A percentile compares a stretch with the other conserved stretches of the same genome.
Evolutionary conservation across 2,888 invertebrate species (phyloP).

Genomic region (Metopia argyrocephala): DNA sequence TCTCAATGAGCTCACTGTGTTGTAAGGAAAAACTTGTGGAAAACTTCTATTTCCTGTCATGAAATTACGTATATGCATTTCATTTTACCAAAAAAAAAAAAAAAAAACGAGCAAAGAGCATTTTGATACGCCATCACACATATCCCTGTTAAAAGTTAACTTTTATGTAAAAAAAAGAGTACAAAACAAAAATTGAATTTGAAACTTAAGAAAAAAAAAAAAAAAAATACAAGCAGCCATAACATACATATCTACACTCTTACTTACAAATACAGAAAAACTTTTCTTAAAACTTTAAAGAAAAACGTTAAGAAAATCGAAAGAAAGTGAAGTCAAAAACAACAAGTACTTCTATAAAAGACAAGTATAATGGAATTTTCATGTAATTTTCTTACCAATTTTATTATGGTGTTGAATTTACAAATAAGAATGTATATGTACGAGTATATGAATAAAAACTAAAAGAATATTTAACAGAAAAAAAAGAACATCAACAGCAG

Average conservation of each 20-base stretch:
- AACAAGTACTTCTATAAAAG: slow-evolving; percentile 8
- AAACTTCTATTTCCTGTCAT: slow-evolving; percentile 19
- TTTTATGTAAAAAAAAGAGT: slow-evolving; percentile 38
- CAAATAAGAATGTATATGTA: slow-evolving; percentile 4
- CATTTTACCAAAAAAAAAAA: background rate
- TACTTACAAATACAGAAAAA: background rate
- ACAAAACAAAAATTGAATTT: slow-evolving; percentile 3
- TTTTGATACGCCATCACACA: slow-evolving; percentile 4
- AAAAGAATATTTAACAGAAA: slow-evolving; percentile 11
- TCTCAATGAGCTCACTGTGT: slow-evolving; percentile 14
- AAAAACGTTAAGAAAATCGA: background rate
- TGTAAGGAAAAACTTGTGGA: background rate
- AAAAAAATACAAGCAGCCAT: background rate
- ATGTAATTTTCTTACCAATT: slow-evolving; percentile 60
- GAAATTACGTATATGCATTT: too few species aligned
- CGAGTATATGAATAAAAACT: too few species aligned
- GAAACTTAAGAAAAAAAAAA: background rate
- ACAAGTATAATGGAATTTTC: slow-evolving; percentile 62
- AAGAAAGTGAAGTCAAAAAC: background rate
- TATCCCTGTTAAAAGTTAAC: slow-evolving; percentile 18
- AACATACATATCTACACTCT: too few species aligned
- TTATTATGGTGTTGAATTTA: slow-evolving; percentile 54
- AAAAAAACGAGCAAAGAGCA: background rate
- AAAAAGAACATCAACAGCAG: slow-evolving; percentile 14
- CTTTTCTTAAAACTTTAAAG: background rate